phyloP scores from a whole-genome alignment of 2,797 vertebrate genomes.

The Calcarius lapponicus region DNA sequence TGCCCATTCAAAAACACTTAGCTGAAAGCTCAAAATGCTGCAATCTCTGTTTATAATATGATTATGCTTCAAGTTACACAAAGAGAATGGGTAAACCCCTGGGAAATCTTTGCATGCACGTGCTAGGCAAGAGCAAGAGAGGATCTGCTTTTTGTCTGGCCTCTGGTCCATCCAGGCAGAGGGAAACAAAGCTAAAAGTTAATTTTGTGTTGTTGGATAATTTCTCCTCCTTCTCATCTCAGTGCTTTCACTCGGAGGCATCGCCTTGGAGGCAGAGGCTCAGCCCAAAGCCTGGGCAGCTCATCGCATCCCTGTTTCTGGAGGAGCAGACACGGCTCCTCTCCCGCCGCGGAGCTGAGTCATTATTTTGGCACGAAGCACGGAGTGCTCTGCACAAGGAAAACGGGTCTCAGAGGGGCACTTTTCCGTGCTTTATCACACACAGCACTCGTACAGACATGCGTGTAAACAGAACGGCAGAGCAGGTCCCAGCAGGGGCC shows the following conservation, averaged over 20 bases:
- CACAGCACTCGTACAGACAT: not conserved
- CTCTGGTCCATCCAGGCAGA: not conserved
- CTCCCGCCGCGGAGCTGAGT: slow-evolving; percentile 2
- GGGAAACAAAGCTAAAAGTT: not conserved
- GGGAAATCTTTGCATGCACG: not conserved
- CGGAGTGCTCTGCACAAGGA: not conserved
- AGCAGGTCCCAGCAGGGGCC: not conserved
- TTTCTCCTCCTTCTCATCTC: not conserved
- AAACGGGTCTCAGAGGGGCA: not conserved
- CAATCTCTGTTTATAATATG: not conserved
- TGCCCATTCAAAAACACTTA: not conserved
- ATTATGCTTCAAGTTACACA: not conserved
- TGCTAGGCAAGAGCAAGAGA: not conserved
- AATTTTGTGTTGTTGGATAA: not conserved
- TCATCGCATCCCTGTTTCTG: not conserved
- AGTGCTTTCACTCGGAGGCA: not conserved
- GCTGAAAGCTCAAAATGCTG: not conserved
- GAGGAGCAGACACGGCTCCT: not conserved
- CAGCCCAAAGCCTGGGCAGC: not conserved
- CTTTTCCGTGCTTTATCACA: not conserved
- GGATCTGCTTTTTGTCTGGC: not conserved
- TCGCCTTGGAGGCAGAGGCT: not conserved
- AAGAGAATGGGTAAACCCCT: not conserved
- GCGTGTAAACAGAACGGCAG: slow-evolving; percentile 25
- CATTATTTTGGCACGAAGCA: slow-evolving; percentile 32